phyloP scores from a whole-genome alignment of 2,797 vertebrate species.

The Acanthornis magna region DNA sequence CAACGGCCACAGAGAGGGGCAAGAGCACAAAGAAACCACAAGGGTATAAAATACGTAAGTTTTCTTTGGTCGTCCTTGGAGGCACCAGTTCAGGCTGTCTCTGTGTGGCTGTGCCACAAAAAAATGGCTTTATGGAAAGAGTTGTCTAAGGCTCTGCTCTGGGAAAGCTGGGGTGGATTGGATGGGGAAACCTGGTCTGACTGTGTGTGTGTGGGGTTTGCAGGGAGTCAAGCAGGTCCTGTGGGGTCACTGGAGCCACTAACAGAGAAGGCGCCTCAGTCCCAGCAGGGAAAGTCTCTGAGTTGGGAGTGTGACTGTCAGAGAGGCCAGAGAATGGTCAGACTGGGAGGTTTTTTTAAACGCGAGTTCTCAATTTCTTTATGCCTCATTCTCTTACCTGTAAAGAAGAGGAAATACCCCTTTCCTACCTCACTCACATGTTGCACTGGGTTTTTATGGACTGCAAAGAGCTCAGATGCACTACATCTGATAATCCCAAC shows the following conservation, averaged over 20 bases:
- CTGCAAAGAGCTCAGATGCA: neutral
- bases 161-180: neutral
- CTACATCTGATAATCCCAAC: neutral
- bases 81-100: neutral
- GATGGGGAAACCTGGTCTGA: neutral
- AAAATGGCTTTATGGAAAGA: neutral
- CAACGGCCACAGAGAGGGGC: fast-evolving
- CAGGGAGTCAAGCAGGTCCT: fast-evolving
- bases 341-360: neutral
- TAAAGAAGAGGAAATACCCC: neutral
- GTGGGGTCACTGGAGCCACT: neutral
- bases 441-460: neutral
- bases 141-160: neutral
- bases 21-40: neutral
- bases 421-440: neutral
- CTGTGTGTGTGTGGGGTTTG: neutral
- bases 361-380: neutral
- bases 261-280: fast-evolving
- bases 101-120: fast-evolving
- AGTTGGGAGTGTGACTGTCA: fast-evolving
- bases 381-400: neutral
- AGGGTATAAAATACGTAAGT: neutral
- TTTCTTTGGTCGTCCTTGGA: neutral
- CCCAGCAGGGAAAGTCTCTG: neutral
- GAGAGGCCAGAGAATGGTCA: neutral